A percentile compares a stretch with the other conserved stretches of the same genome.
These are phyloP conservation scores for Hypolimnas misippus DNA, from an alignment of 2,888 invertebrate genomes.

Conservation along the genomic window DNA sequence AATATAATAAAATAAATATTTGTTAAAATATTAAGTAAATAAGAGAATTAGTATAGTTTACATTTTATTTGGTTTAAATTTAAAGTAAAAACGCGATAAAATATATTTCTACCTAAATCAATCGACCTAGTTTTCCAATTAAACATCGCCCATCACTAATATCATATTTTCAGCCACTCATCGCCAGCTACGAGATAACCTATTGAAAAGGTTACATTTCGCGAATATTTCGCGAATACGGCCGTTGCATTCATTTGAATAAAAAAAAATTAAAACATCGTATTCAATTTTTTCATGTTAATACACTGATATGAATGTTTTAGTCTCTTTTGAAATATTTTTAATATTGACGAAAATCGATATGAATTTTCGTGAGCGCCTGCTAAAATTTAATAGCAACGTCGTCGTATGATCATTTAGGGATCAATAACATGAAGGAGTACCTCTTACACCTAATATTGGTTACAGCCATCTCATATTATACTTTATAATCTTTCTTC, in stretches of 20 bases:
- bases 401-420: neutral
- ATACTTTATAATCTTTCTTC: neutral
- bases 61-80: no score
- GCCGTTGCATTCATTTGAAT: conserved; percentile 8
- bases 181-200: conserved; percentile 45
- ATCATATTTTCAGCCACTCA: conserved; percentile 41
- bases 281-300: conserved; percentile 31
- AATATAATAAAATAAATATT: no score
- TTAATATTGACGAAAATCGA: conserved; percentile 8
- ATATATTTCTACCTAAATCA: no score
- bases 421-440: conserved; percentile 2
- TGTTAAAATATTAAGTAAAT: no score
- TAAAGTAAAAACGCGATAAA: no score
- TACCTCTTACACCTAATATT: neutral
- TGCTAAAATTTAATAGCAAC: conserved; percentile 4
- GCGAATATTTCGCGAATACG: conserved; percentile 13
- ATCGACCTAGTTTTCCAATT: neutral
- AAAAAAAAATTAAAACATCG: conserved; percentile 24
- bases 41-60: no score
- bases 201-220: conserved; percentile 47
- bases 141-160: conserved; percentile 11
- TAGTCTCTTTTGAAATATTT: conserved; percentile 11
- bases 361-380: conserved; percentile 9
- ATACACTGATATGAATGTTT: conserved; percentile 14
- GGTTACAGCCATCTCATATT: no score